phyloP scores from a whole-genome alignment of 2,113 vertebrate species.

The Opisthocomus hoazin region DNA sequence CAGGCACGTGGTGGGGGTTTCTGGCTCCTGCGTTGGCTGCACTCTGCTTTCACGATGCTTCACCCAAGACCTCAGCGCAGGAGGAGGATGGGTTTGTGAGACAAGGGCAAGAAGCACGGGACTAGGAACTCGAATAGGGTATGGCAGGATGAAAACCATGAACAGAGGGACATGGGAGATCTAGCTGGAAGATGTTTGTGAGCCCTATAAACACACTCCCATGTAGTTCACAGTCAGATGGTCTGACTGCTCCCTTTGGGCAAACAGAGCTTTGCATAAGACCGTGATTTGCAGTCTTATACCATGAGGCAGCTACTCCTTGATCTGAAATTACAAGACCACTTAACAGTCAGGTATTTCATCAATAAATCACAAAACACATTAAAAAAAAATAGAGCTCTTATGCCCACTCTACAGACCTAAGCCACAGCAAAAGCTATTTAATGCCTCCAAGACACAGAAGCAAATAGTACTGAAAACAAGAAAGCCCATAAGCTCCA shows the following conservation, averaged over 20 bases:
- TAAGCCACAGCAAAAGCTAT: neutral
- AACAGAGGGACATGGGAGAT: neutral
- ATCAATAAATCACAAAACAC: neutral
- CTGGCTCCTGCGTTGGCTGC: neutral
- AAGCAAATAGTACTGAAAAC: neutral
- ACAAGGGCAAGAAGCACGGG: neutral
- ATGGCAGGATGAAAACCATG: neutral
- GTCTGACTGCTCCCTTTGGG: neutral
- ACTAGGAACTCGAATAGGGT: neutral
- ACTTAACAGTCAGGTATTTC: neutral
- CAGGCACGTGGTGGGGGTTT: accelerated
- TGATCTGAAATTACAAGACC: neutral
- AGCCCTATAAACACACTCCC: neutral
- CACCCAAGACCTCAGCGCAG: neutral
- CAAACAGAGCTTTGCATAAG: neutral
- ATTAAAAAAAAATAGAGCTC: neutral
- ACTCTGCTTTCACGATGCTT: neutral
- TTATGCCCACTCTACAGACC: neutral
- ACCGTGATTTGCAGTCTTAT: neutral
- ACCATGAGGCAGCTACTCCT: neutral
- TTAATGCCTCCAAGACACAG: neutral
- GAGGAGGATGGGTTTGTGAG: neutral
- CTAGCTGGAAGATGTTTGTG: neutral
- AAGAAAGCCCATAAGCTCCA: neutral
- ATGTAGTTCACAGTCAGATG: neutral